phyloP scores from a whole-genome alignment of 2,888 invertebrate genomes.

The Caenorhabditis macrosperma region DNA sequence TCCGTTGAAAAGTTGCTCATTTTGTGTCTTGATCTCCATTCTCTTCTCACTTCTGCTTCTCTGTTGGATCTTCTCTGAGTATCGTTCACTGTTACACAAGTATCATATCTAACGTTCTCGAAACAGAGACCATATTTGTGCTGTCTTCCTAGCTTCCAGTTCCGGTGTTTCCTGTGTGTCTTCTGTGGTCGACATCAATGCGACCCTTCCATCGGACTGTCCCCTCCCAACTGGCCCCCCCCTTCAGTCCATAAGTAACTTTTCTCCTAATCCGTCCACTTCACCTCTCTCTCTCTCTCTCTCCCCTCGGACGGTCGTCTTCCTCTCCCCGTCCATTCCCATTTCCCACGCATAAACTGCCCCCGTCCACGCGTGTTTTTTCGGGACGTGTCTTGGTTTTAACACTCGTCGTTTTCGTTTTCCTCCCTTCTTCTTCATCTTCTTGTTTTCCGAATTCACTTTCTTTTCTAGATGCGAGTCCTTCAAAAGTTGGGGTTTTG shows the following conservation, averaged over 20 bases:
- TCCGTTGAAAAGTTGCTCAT: too few species aligned
- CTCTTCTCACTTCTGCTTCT: too few species aligned
- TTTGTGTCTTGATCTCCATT: too few species aligned
- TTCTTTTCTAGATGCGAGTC: slow-evolving; percentile 27
- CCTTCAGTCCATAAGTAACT: slow-evolving; percentile 4
- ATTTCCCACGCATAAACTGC: neutral
- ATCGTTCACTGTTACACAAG: too few species aligned
- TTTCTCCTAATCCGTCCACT: slow-evolving; percentile 21
- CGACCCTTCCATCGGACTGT: neutral
- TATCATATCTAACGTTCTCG: too few species aligned
- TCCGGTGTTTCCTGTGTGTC: too few species aligned
- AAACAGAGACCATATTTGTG: too few species aligned
- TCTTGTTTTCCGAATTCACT: neutral
- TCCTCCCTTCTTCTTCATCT: neutral
- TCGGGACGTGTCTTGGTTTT: neutral
- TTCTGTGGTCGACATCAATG: too few species aligned
- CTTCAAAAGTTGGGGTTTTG: slow-evolving; percentile 48
- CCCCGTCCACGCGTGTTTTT: neutral
- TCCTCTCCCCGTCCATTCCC: slow-evolving; percentile 6
- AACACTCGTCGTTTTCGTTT: neutral
- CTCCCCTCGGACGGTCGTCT: neutral
- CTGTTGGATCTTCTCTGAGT: too few species aligned
- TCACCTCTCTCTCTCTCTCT: neutral
- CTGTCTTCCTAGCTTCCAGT: too few species aligned
- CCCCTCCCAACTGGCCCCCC: neutral